phyloP scores from a whole-genome alignment of 2,888 invertebrate genomes.

The Myathropa florea region DNA sequence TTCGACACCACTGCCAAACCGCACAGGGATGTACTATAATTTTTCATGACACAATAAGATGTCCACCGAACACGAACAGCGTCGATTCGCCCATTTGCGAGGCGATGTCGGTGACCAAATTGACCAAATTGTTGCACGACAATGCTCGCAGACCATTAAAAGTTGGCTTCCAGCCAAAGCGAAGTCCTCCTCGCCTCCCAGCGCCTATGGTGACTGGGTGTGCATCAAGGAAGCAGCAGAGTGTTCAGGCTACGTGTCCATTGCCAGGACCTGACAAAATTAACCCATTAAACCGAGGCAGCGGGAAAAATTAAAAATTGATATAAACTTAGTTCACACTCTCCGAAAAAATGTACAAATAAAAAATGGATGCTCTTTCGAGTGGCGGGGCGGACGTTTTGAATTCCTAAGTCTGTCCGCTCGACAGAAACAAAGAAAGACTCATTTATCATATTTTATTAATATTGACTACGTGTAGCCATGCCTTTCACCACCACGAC shows the following conservation, averaged over 20 bases:
- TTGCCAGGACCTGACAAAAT: conserved; percentile 41
- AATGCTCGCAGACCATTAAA: conserved; percentile 58
- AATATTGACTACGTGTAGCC: conserved; percentile 38
- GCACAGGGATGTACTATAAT: conserved; percentile 17
- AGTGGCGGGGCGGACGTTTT: no score
- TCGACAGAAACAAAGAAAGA: not conserved
- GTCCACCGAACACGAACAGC: conserved; percentile 4
- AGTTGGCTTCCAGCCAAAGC: conserved; percentile 50
- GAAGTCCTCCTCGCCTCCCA: not conserved
- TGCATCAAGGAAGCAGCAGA: not conserved
- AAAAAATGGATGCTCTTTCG: not conserved
- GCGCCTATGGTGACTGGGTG: not conserved
- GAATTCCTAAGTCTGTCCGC: no score
- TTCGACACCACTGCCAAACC: not conserved
- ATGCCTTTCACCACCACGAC: not conserved
- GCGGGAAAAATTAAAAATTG: conserved; percentile 46
- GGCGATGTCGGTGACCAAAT: not conserved
- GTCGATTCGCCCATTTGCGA: conserved; percentile 26
- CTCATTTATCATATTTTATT: conserved; percentile 63
- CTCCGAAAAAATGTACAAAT: conserved; percentile 29
- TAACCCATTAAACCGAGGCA: conserved; percentile 46
- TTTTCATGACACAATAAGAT: conserved; percentile 49
- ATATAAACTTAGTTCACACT: conserved; percentile 44
- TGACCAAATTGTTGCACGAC: conserved; percentile 57
- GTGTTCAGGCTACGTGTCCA: conserved; percentile 9